Evolutionary conservation across 2,797 vertebrate species (phyloP), one percentile per base, ranked within the genome.

Genomic region (Rhodeus uyekii): DNA sequence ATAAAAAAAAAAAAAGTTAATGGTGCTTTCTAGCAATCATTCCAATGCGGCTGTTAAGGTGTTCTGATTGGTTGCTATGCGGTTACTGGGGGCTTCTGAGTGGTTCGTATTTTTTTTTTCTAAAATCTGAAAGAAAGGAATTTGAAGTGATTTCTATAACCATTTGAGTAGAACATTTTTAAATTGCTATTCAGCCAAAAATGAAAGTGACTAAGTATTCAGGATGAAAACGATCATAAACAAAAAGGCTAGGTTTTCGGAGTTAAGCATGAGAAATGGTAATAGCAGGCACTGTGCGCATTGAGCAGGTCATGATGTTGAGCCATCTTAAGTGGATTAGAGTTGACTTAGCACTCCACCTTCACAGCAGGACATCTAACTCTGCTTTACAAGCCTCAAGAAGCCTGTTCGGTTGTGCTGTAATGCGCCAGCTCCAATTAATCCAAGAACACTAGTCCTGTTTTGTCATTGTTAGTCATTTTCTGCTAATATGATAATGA

Each of bases 301-400:
- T 60, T 82, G 75, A 67, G 75, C 42, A 73, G 60, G 78, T 77
- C 72, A 58, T 76, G 78, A 82, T 84, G 79, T 86, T 78, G 61
- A 84, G 80, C 84, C 76, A 81, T 86, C 74, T 58, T 85, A 85
- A 86, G 39, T 87, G 81, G 87, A 86, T 87, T 87, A 87, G 50
- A 58, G 73, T 80, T 39, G 55, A 78, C 67, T 85, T 82, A 76
- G 58, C 80, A 53, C 27, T 68, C 22, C 77, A 64, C 80, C 83
- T 83, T 81, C 64, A 67, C 76, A 79, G 80, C 65, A 76, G 80
- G 85, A 82, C 3, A 48, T 74, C 46, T 71, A 42, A 44, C 80
- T 65, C 32, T 24, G 77, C 42, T 72, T 67, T 80, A 76, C 80
- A 83, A 68, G 55, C 44, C 64, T 65, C 9, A 22, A 74, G 69